Evolutionary conservation across 2,888 invertebrate genomes (phyloP).

Genomic region (Dolichopus griseipennis): DNA sequence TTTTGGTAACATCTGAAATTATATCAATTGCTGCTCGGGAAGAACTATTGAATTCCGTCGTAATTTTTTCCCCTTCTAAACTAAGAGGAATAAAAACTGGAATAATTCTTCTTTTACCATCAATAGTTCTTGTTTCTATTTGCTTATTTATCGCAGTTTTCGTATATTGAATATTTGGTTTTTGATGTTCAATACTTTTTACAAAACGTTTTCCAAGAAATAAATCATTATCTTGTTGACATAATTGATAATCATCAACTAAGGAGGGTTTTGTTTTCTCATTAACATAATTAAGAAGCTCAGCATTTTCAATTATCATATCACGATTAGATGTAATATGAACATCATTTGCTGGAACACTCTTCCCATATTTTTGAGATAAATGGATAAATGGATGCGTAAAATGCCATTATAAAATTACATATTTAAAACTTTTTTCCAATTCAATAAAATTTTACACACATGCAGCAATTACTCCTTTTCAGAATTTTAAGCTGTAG

Average conservation of each 20-base stretch:
- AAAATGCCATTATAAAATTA: too few species aligned
- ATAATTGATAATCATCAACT: constrained; percentile 24
- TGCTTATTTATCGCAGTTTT: constrained; percentile 67
- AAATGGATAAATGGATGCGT: too few species aligned
- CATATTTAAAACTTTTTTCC: too few species aligned
- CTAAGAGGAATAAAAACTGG: constrained; percentile 83
- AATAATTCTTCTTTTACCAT: constrained; percentile 91
- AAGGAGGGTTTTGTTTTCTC: constrained; percentile 31
- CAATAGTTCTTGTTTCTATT: constrained; percentile 87
- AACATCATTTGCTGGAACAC: constrained; percentile 39
- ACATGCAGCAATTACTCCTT: too few species aligned
- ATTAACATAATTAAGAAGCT: constrained; percentile 40
- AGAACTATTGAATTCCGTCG: constrained; percentile 26
- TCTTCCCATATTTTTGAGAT: constrained; percentile 91
- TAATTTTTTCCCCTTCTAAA: constrained; percentile 45
- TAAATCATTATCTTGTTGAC: constrained; percentile 21
- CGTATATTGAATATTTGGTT: not conserved
- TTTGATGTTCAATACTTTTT: constrained; percentile 8
- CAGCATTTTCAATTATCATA: constrained; percentile 61
- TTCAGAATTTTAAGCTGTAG: too few species aligned
- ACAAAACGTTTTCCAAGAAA: constrained; percentile 5
- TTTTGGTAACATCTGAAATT: constrained; percentile 14
- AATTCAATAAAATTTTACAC: too few species aligned
- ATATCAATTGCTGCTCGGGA: constrained; percentile 19
- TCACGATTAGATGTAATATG: constrained; percentile 48